These are phyloP conservation scores for Amphiura filiformis DNA, from an alignment of 35 echinoderm and acorn worm species.

Conservation along the genomic window DNA sequence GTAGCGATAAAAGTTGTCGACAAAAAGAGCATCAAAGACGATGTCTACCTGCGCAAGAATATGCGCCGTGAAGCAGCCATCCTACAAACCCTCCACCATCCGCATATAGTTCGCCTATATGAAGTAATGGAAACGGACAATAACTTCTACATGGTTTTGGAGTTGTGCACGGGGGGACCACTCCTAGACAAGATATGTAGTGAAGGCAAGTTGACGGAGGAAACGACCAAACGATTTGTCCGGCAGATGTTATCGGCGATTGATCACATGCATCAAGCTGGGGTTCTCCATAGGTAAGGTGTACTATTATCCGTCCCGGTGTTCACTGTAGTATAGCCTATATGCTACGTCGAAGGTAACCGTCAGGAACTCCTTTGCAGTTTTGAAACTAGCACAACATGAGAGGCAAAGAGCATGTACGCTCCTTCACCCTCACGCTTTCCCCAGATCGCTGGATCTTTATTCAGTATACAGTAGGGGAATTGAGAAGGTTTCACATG, in stretches of 20 bases:
- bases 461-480: no score
- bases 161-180: slow-evolving; percentile 84
- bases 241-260: slow-evolving; percentile 86
- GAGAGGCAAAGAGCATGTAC: no score
- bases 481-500: no score
- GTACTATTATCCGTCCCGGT: background rate
- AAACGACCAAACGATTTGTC: slow-evolving; percentile 57
- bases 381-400: no score
- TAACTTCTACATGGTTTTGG: slow-evolving; percentile 83
- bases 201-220: slow-evolving; percentile 53
- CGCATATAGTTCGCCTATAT: slow-evolving; percentile 74
- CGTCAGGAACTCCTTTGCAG: no score
- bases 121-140: slow-evolving; percentile 98
- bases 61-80: slow-evolving; percentile 77
- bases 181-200: slow-evolving; percentile 74
- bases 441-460: no score
- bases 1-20: slow-evolving; percentile 96
- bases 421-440: no score
- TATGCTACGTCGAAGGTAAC: no score
- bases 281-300: slow-evolving; percentile 94
- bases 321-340: no score
- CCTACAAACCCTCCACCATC: slow-evolving; percentile 80
- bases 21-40: slow-evolving; percentile 59
- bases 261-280: slow-evolving; percentile 80
- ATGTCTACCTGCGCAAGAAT: slow-evolving; percentile 78